Conservation (phyloP, 2,888 invertebrate genomes). For the Ecliptopera silaceata region DNA sequence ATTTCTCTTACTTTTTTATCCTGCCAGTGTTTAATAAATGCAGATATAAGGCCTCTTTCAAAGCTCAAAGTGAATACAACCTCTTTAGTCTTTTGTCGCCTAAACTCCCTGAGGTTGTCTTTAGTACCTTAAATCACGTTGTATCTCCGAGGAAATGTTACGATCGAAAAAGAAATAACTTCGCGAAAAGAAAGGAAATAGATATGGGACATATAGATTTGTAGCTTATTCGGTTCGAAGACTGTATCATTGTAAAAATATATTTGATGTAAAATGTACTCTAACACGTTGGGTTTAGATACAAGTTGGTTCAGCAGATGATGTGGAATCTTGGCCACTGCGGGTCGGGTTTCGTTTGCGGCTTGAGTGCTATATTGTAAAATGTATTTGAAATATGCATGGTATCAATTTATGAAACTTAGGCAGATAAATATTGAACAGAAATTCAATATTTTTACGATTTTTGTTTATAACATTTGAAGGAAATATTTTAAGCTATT, state of each 20-base stretch:
- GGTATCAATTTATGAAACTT: slow-evolving; percentile 9
- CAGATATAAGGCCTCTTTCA: neutral
- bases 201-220: slow-evolving; percentile 18
- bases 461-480: no score
- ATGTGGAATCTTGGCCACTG: neutral
- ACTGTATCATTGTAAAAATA: neutral
- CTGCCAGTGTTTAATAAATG: neutral
- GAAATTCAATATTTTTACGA: no score
- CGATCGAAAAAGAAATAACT: slow-evolving; percentile 42
- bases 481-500: no score
- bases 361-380: slow-evolving; percentile 12
- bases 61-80: neutral
- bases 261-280: neutral
- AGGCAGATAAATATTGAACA: slow-evolving; percentile 6
- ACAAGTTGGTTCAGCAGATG: neutral
- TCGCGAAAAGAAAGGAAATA: slow-evolving; percentile 18
- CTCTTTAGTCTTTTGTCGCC: neutral
- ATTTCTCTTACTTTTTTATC: neutral
- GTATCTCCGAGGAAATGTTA: slow-evolving; percentile 41
- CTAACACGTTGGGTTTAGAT: neutral
- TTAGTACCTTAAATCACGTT: slow-evolving; percentile 46
- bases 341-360: neutral
- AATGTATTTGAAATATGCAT: slow-evolving; percentile 17
- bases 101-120: slow-evolving; percentile 31
- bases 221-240: slow-evolving; percentile 7